Percentiles rank a stretch among this genome's conserved stretches.
phyloP scores from a whole-genome alignment of 37 sponge, comb jelly and placozoan species.

The Lycopodina hypogea region DNA sequence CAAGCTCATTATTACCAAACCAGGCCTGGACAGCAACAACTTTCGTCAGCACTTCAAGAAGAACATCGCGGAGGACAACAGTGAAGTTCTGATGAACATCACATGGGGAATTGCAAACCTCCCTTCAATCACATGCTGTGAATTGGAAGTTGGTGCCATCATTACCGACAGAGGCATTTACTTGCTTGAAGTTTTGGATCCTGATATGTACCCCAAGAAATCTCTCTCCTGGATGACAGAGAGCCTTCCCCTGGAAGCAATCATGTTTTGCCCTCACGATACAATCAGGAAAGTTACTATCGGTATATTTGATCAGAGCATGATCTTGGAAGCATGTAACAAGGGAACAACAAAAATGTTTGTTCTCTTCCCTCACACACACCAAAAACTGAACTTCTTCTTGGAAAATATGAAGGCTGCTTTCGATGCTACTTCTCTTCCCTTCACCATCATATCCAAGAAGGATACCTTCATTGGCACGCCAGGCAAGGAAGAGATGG shows the following conservation, averaged over 20 bases:
- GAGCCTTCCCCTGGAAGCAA: constrained; percentile 34
- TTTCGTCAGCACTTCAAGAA: constrained; percentile 14
- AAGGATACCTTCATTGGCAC: constrained; percentile 1
- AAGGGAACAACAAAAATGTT: constrained; percentile 22
- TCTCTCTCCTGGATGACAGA: constrained; percentile 22
- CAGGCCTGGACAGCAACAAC: constrained; percentile 37
- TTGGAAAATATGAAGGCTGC: constrained; percentile 53
- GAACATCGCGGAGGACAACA: constrained; percentile 11
- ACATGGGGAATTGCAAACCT: constrained; percentile 38
- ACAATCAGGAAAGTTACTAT: constrained; percentile 18
- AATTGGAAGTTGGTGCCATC: constrained; percentile 30
- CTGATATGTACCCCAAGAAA: constrained; percentile 3
- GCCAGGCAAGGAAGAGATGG: neutral
- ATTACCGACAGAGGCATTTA: constrained; percentile 42
- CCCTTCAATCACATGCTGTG: constrained; percentile 16
- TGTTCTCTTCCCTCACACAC: constrained; percentile 42
- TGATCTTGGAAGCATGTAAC: constrained; percentile 27
- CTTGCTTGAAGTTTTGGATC: constrained; percentile 37
- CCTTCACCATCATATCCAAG: neutral
- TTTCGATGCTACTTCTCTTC: constrained; percentile 26
- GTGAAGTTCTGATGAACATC: constrained; percentile 46
- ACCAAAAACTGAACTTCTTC: constrained; percentile 10
- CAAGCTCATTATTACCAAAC: constrained; percentile 22
- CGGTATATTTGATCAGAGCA: constrained; percentile 47
- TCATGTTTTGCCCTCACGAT: neutral